Conservation (phyloP, 2,113 vertebrate species). For the Condylura cristata region DNA sequence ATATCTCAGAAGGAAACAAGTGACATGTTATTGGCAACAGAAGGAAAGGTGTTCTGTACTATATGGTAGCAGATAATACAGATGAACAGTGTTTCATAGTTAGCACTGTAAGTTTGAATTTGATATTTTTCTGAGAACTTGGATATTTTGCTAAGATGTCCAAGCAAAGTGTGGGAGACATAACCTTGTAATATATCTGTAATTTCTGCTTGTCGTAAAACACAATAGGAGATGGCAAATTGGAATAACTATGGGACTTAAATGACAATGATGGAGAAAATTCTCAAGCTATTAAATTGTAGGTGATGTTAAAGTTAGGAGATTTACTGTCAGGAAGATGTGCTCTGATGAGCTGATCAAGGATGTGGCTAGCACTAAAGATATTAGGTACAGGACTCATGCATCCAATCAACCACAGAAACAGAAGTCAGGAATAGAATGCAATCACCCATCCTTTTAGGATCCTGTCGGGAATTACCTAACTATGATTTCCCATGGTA, state of each 20-base stretch:
- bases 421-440: background rate
- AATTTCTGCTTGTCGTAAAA: background rate
- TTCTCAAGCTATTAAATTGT: background rate
- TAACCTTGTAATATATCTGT: background rate
- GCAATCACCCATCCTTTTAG: background rate
- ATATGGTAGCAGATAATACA: background rate
- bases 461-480: no score
- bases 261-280: background rate
- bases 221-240: background rate
- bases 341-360: background rate
- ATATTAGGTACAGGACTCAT: fast-evolving
- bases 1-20: background rate
- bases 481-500: background rate
- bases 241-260: background rate
- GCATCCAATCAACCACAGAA: background rate
- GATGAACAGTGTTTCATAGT: background rate
- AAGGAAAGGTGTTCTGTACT: background rate
- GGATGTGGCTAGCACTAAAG: background rate
- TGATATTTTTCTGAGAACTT: background rate
- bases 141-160: background rate
- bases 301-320: constrained; percentile 2
- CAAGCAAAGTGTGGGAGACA: background rate
- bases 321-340: background rate
- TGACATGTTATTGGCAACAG: background rate
- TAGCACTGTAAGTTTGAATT: background rate